Evolutionary conservation across 2,113 vertebrate species (phyloP), one percentile per base, ranked within the genome.

Genomic region (Bostrychus sinensis): DNA sequence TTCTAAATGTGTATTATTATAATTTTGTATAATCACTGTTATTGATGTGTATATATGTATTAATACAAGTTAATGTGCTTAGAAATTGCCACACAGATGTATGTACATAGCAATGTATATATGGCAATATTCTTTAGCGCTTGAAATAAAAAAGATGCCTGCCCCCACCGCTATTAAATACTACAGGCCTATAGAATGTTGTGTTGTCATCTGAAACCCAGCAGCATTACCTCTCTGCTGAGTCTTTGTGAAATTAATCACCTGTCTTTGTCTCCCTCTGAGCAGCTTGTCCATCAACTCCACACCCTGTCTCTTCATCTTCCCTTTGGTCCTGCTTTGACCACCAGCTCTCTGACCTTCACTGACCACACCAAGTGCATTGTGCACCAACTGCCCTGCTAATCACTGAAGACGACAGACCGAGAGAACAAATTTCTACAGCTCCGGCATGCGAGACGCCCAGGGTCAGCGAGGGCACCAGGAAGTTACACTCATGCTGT

Each of bases 401-500:
- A 58, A 73, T 67, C 58, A 70, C 20, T 58, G 32, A 71, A 59
- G 23, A 72, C 28, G 43, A 61, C 30, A 76, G 38, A 51, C 26
- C 10, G 25, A 41, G 8, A 64, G 36, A 62, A 16, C 4, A 22
- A 7, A 53, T 76, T 36, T 60, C 19, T 34, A 34, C 50, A 60
- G 46, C 26, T 8, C 19, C 2, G 45, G 16, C 26, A 72, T 34
- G 48, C 25, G 6, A 74, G 9, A 74, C 46, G 2, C 17, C 69
- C 37, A 39, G 26, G 72, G 70, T 62, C 64, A 64, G 10, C 3
- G 6, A 61, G 66, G 61, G 66, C 37, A 20, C 5, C 6, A 22
- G 14, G 53, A 12, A 51, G 19, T 8, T 59, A 9, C 3, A 3
- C 25, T 50, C 42, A 38, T 11, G n/a, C 45, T 1, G 6, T 28